Evolutionary conservation across 2,888 invertebrate genomes (phyloP).

Genomic region (Hirtodrosophila duncani): DNA sequence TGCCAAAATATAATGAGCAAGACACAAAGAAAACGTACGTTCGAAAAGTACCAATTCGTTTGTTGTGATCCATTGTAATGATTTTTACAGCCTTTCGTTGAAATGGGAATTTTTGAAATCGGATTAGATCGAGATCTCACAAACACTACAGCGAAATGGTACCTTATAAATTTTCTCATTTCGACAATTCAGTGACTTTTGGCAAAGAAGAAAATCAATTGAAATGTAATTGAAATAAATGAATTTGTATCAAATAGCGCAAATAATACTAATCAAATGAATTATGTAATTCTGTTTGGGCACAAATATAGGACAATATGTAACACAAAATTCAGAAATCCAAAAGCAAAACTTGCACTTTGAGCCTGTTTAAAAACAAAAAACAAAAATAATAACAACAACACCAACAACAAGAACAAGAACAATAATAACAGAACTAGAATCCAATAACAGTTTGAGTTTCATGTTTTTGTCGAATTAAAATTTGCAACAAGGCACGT

Average conservation of each 20-base stretch:
- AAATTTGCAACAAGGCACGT: slow-evolving; percentile 68
- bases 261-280: not conserved
- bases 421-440: slow-evolving; percentile 33
- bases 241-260: not conserved
- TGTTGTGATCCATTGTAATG: too few species aligned
- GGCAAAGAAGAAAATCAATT: slow-evolving; percentile 3
- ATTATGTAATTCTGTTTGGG: not conserved
- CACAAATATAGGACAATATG: not conserved
- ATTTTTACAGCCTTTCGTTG: slow-evolving; percentile 19
- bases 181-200: too few species aligned
- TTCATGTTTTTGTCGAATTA: slow-evolving; percentile 71
- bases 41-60: too few species aligned
- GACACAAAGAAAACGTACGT: too few species aligned
- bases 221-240: not conserved
- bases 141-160: too few species aligned
- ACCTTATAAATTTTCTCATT: too few species aligned
- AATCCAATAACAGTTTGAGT: slow-evolving; percentile 69
- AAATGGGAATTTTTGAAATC: too few species aligned
- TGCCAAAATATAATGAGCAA: too few species aligned
- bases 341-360: slow-evolving; percentile 8
- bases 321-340: not conserved
- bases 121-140: too few species aligned
- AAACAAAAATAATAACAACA: not conserved
- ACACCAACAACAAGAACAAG: not conserved
- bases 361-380: too few species aligned